Percentiles rank a stretch among this genome's conserved stretches.
Evolutionary conservation across 2,797 vertebrate species (phyloP).

Genomic region (Hipposideros larvatus): DNA sequence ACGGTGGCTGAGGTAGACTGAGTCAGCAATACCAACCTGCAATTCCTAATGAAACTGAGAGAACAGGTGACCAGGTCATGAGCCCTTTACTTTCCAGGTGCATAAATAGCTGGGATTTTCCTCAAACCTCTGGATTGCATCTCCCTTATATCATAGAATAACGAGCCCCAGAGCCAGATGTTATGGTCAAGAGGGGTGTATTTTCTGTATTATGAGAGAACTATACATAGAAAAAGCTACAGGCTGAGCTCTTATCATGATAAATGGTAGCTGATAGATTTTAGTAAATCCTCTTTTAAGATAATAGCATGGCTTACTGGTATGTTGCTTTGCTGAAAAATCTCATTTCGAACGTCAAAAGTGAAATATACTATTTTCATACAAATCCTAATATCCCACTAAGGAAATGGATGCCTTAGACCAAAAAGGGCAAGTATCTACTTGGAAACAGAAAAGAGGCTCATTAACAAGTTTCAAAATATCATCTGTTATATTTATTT

Average conservation of each 20-base stretch:
- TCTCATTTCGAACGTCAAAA: slow-evolving; percentile 59
- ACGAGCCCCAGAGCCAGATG: background rate
- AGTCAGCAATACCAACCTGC: background rate
- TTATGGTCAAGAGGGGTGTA: background rate
- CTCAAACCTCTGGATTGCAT: background rate
- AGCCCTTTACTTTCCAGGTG: background rate
- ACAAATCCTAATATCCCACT: slow-evolving; percentile 6
- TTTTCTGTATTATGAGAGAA: background rate
- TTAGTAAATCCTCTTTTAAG: slow-evolving; percentile 45
- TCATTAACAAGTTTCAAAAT: slow-evolving; percentile 51
- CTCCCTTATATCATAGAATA: background rate
- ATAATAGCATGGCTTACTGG: background rate
- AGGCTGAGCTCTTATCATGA: background rate
- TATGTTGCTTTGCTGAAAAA: slow-evolving; percentile 12
- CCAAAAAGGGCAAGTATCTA: slow-evolving; percentile 21
- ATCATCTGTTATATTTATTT: slow-evolving; percentile 43
- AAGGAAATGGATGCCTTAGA: slow-evolving; percentile 19
- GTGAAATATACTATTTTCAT: slow-evolving; percentile 55
- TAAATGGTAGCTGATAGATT: slow-evolving; percentile 11
- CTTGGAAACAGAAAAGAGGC: slow-evolving; percentile 34
- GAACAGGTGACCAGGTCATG: background rate
- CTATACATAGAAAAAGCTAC: background rate
- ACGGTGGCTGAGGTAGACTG: background rate
- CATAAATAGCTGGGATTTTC: background rate
- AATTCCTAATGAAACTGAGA: background rate